These are phyloP conservation scores for Tetranychus piercei DNA, from an alignment of 2,888 invertebrate species.

Conservation along the genomic window DNA sequence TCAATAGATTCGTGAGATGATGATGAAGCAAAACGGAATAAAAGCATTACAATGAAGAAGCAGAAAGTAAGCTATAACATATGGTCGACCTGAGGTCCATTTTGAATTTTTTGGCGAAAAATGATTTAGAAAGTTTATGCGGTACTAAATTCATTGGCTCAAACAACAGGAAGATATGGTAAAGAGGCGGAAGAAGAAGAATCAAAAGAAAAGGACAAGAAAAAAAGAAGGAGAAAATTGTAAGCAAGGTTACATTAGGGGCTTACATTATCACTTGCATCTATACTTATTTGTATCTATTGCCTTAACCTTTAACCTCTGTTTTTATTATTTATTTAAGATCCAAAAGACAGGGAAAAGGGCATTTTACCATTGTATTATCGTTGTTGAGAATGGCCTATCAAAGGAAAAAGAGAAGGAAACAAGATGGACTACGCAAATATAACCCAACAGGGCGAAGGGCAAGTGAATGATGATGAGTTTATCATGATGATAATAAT, in stretches of 20 bases:
- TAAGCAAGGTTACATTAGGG: background rate
- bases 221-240: background rate
- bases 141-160: background rate
- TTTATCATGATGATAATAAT: background rate
- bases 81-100: background rate
- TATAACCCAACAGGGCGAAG: too few relatives aligned
- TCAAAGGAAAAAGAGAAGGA: too few relatives aligned
- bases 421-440: too few relatives aligned
- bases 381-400: too few relatives aligned
- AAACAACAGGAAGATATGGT: background rate
- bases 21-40: background rate
- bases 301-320: background rate
- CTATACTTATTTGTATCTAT: background rate
- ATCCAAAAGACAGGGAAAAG: too few relatives aligned
- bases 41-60: background rate
- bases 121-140: background rate
- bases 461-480: too few relatives aligned
- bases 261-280: background rate
- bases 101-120: background rate
- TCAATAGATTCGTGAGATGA: background rate
- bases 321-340: background rate
- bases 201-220: background rate
- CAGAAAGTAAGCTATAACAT: background rate
- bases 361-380: too few relatives aligned
- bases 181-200: background rate